A percentile compares a stretch with the other conserved stretches of the same genome.
phyloP scores from a whole-genome alignment of 1,140 invertebrate species.

The Monochamus saltuarius region DNA sequence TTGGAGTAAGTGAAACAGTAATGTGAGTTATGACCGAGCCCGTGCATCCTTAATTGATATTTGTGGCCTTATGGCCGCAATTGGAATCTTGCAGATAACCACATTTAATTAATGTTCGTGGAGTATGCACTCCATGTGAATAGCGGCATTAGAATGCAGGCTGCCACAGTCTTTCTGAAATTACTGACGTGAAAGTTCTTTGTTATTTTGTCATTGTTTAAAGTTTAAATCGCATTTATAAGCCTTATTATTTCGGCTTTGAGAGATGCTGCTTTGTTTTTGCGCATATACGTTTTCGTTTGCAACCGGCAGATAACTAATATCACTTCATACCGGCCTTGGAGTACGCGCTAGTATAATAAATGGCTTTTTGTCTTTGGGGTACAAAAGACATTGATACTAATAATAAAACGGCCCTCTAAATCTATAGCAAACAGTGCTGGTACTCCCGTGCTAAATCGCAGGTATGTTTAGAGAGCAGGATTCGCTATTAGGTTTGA shows the following conservation, averaged over 20 bases:
- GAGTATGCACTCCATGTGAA: slow-evolving; percentile 33
- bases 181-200: slow-evolving; percentile 24
- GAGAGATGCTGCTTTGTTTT: not conserved
- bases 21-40: slow-evolving; percentile 46
- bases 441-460: too few species aligned
- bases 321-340: too few species aligned
- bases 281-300: not conserved
- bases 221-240: not conserved
- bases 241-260: too few species aligned
- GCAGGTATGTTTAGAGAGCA: too few species aligned
- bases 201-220: slow-evolving; percentile 3
- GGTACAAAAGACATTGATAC: too few species aligned
- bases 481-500: too few species aligned
- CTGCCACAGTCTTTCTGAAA: slow-evolving; percentile 13
- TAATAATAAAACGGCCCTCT: too few species aligned
- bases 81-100: slow-evolving; percentile 53
- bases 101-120: slow-evolving; percentile 50
- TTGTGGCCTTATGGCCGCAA: slow-evolving; percentile 50
- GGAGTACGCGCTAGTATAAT: too few species aligned
- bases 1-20: slow-evolving; percentile 36
- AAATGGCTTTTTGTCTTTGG: too few species aligned
- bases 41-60: slow-evolving; percentile 51
- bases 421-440: too few species aligned
- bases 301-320: slow-evolving; percentile 7
- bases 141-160: slow-evolving; percentile 9